Evolutionary conservation across 1,140 invertebrate genomes (phyloP).

Genomic region (Phymorhynchus buccinoides): DNA sequence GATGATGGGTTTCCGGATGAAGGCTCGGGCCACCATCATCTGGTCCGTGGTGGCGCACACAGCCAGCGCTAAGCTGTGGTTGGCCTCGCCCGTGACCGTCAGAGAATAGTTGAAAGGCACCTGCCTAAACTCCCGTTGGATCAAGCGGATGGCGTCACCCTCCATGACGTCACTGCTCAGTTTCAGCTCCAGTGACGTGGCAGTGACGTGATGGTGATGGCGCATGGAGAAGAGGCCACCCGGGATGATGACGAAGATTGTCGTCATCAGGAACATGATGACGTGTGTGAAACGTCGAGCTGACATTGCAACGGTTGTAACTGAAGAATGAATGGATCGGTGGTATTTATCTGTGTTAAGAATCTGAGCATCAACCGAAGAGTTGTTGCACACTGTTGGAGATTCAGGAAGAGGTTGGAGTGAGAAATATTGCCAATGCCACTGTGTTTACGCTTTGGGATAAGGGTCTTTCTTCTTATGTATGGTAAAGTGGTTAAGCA

Average conservation of each 20-base stretch:
- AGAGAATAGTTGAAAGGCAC: conserved; percentile 14
- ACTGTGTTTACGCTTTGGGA: too few species aligned
- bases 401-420: not conserved
- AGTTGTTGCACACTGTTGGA: not conserved
- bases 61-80: conserved; percentile 18
- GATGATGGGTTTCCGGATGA: not conserved
- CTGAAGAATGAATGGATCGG: not conserved
- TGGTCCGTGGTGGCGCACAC: conserved; percentile 15
- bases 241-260: not conserved
- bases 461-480: too few species aligned
- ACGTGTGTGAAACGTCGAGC: not conserved
- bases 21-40: not conserved
- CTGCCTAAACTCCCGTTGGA: not conserved
- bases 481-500: too few species aligned
- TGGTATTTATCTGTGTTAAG: not conserved
- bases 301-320: not conserved
- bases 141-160: conserved; percentile 5
- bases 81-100: not conserved
- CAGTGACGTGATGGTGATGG: not conserved
- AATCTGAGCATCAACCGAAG: too few species aligned
- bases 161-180: conserved; percentile 24
- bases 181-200: conserved; percentile 11
- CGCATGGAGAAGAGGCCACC: not conserved
- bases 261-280: not conserved
- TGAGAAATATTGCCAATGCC: too few species aligned